These are phyloP conservation scores for Microtus ochrogaster DNA, from an alignment of 2,113 vertebrate genomes.

Conservation along the genomic window DNA sequence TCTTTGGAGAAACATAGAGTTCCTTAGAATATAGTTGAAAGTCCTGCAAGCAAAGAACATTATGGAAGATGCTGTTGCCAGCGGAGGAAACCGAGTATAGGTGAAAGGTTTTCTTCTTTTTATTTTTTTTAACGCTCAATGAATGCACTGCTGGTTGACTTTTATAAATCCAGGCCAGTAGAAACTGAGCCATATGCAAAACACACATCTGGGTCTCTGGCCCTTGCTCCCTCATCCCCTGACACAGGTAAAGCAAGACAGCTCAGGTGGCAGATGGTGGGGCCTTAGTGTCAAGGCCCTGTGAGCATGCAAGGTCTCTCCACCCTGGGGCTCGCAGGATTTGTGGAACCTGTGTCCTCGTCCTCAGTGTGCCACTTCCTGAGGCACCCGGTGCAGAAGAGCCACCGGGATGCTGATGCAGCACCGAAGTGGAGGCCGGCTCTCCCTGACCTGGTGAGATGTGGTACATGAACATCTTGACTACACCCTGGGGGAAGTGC, in stretches of 20 bases:
- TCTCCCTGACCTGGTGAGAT: neutral
- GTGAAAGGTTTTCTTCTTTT: neutral
- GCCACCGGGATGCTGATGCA: too few relatives aligned
- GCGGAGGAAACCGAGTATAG: neutral
- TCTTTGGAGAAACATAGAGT: neutral
- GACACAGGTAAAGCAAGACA: neutral
- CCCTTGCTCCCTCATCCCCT: neutral
- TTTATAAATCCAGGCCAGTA: neutral
- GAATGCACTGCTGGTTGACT: neutral
- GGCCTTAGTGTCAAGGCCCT: neutral
- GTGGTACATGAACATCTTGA: neutral
- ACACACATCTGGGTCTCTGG: neutral
- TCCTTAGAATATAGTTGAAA: conserved; percentile 8
- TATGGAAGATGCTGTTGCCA: neutral
- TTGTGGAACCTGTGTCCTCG: neutral
- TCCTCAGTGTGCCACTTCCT: neutral
- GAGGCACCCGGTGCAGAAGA: rapidly evolving
- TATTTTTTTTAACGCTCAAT: neutral
- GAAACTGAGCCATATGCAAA: neutral
- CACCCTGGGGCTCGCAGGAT: neutral
- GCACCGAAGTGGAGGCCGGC: neutral
- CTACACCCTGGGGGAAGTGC: neutral
- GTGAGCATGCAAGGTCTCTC: neutral
- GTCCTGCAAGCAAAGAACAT: neutral
- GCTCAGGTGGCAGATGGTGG: neutral